These are phyloP conservation scores for Aphidius colemani DNA, from an alignment of 2,888 invertebrate genomes.

Conservation along the genomic window DNA sequence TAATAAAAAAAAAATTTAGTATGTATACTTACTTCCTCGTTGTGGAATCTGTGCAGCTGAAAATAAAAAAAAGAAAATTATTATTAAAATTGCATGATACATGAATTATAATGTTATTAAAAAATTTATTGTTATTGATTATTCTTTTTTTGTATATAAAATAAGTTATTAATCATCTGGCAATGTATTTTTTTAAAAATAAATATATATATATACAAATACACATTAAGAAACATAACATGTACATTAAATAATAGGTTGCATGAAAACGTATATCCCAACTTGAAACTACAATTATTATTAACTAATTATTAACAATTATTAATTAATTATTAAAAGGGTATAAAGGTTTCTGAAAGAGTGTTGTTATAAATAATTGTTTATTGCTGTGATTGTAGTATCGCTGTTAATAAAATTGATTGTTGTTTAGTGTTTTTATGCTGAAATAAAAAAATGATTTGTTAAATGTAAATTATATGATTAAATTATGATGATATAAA, in stretches of 20 bases:
- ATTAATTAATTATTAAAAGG: constrained; percentile 37
- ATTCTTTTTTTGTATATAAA: not conserved
- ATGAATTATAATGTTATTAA: not conserved
- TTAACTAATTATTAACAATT: constrained; percentile 42
- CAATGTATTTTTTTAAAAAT: constrained; percentile 25
- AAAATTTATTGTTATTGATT: not conserved
- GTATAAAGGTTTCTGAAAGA: constrained; percentile 35
- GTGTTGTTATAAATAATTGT: constrained; percentile 29
- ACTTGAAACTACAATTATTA: constrained; percentile 54
- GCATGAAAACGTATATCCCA: constrained; percentile 52
- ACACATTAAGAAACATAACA: constrained; percentile 56
- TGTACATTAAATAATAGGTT: constrained; percentile 56
- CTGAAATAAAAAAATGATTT: constrained; percentile 6
- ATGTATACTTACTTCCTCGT: constrained; percentile 80
- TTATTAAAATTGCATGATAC: constrained; percentile 39
- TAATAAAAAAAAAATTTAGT: constrained; percentile 6
- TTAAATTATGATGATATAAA: too few relatives aligned
- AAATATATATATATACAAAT: constrained; percentile 42
- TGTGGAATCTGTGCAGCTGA: constrained; percentile 88
- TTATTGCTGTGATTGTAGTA: constrained; percentile 15
- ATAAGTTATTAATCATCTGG: constrained; percentile 23
- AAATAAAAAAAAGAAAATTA: constrained; percentile 63
- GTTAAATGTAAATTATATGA: not conserved
- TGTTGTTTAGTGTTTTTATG: not conserved
- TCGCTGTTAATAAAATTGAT: constrained; percentile 13